Base-by-base conservation (phyloP, 2,113 vertebrate genomes). In the Ornithorhynchus anatinus region DNA sequence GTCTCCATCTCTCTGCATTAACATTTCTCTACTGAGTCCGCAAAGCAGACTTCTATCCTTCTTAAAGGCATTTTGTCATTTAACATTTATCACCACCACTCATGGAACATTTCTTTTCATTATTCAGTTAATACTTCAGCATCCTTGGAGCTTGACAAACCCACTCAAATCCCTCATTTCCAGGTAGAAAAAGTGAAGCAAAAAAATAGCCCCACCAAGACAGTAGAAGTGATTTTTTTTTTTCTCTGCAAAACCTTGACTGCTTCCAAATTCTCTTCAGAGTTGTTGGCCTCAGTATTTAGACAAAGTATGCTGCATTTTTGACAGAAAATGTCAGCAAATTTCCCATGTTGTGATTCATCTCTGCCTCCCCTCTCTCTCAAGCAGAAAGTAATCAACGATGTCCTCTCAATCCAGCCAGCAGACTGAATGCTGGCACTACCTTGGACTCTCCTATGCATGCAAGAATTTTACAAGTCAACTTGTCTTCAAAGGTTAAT, bases 201-300 rank as follows among this genome's bases (percentile, higher is more conserved):
- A 32, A 51, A 40, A 39, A 0, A 1, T 14, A 2, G 40, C 57
- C 72, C 48, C 19, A 42, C 45, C 35, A 39, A 50, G 7, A 27
- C 48, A 35, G 20, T 11, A 29, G 16, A 29, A 64, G 70, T 61
- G 48, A 38, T 52, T 31, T 33, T 22, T 45, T 45, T 52, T 48
- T 81, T 52, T 67, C 72, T 66, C 11, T n/a, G 43, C 60, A 71
- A 78, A 40, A 25, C 31, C 37, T 29, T 27, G 22, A 73, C 29
- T 50, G 39, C 17, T 66, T n/a, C 60, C 60, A 54, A 10, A 0
- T 52, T 58, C 69, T 45, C 71, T 25, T 1, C 20, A 70, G 79
- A 39, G 35, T 75, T 50, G 32, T n/a, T 4, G 20, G 64, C 51
- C 62, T 63, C 32, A 27, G 68, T 57, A 50, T 50, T 57, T 58